Evolutionary conservation across 1,140 invertebrate genomes (phyloP).

Genomic region (Lordiphosa mommai): DNA sequence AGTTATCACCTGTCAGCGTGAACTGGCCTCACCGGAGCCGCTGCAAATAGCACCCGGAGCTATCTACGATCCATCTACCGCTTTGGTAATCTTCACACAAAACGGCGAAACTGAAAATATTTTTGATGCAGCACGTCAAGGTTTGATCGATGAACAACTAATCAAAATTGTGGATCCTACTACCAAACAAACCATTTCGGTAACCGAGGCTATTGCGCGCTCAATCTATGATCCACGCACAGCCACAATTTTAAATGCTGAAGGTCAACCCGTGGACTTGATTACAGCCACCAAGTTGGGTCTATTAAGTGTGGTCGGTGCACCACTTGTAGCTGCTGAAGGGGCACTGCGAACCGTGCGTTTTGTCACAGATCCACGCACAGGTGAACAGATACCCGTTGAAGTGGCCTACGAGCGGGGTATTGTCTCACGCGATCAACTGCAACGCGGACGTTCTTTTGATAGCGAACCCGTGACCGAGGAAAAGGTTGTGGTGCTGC

Average conservation of each 20-base stretch:
- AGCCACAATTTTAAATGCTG: conserved; percentile 85
- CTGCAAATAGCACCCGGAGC: conserved; percentile 85
- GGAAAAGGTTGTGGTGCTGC: conserved; percentile 86
- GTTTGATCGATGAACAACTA: conserved; percentile 84
- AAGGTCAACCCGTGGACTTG: conserved; percentile 85
- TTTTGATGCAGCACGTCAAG: conserved; percentile 85
- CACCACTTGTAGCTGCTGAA: conserved; percentile 85
- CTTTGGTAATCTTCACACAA: conserved; percentile 86
- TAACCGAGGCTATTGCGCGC: conserved; percentile 88
- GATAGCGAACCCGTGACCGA: conserved; percentile 86
- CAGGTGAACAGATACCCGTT: conserved; percentile 87
- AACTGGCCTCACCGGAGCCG: conserved; percentile 82
- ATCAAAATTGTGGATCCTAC: conserved; percentile 89
- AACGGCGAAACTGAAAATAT: conserved; percentile 86
- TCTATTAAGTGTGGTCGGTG: conserved; percentile 85
- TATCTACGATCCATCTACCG: conserved; percentile 88
- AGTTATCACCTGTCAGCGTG: conserved; percentile 80
- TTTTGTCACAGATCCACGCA: conserved; percentile 88
- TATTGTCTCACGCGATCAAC: conserved; percentile 81
- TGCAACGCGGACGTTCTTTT: conserved; percentile 81
- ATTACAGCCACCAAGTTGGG: conserved; percentile 88
- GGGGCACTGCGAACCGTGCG: conserved; percentile 80
- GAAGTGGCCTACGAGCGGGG: conserved; percentile 90
- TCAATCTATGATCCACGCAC: conserved; percentile 88
- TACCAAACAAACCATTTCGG: conserved; percentile 85